A percentile compares a stretch with the other conserved stretches of the same genome.
Evolutionary conservation across 2,113 vertebrate genomes (phyloP).

Genomic region (Pelodiscus sinensis): DNA sequence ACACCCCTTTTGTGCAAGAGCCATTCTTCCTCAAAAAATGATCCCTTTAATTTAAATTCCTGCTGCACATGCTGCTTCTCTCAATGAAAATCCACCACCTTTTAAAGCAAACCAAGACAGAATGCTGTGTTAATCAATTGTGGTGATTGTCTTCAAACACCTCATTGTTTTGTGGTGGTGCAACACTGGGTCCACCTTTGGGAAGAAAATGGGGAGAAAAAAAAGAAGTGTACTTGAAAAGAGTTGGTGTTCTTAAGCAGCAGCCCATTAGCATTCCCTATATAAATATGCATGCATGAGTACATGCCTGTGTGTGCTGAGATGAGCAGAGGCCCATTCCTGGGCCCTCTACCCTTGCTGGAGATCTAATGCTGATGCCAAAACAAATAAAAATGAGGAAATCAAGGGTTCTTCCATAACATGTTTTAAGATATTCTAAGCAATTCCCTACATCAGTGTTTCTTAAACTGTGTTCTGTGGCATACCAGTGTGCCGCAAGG

Average conservation of each 20-base stretch:
- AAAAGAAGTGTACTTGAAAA: neutral
- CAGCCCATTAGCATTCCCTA: neutral
- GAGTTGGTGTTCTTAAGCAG: neutral
- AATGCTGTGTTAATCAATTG: neutral
- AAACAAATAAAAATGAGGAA: neutral
- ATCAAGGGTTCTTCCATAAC: neutral
- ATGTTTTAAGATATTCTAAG: neutral
- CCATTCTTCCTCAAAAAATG: neutral
- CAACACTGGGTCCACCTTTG: neutral
- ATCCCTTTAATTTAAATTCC: conserved; percentile 40
- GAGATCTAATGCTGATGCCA: neutral
- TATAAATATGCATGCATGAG: neutral
- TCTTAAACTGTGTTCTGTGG: too few relatives aligned
- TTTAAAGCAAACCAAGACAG: neutral
- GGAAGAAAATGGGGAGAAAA: neutral
- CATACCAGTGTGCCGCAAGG: too few relatives aligned
- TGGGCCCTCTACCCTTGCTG: neutral
- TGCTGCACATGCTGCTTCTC: neutral
- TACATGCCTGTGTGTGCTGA: neutral
- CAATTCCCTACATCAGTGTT: neutral
- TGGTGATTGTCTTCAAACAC: neutral
- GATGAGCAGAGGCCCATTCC: neutral
- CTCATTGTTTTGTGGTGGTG: neutral
- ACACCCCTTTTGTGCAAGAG: too few relatives aligned
- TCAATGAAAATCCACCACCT: neutral